These are phyloP conservation scores for Peromyscus californicus DNA, from an alignment of 2,113 vertebrate species.

Conservation along the genomic window DNA sequence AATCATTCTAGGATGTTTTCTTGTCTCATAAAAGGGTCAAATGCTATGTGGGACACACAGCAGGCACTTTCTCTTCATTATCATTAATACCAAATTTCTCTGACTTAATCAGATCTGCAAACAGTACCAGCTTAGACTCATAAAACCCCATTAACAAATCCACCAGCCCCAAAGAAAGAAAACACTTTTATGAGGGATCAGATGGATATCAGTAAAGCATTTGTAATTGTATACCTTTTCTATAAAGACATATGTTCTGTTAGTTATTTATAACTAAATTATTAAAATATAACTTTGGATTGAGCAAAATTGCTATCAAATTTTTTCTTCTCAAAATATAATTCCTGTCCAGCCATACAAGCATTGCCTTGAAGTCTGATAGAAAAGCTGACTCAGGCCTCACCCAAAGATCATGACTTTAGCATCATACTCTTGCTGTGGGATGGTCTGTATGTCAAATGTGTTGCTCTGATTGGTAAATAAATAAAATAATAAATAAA, in stretches of 20 bases:
- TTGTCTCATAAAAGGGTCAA: not conserved
- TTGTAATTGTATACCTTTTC: not conserved
- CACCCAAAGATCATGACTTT: too few species aligned
- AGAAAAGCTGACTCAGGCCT: not conserved
- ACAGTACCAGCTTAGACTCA: not conserved
- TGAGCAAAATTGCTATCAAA: not conserved
- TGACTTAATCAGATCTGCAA: not conserved
- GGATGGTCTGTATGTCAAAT: too few species aligned
- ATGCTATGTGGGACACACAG: not conserved
- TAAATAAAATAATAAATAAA: too few species aligned
- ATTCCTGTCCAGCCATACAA: not conserved
- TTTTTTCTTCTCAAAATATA: not conserved
- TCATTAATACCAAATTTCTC: not conserved
- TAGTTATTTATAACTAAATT: not conserved
- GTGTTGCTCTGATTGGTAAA: too few species aligned
- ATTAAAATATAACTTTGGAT: not conserved
- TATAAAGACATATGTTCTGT: not conserved
- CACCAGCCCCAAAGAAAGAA: not conserved
- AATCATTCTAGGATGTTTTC: not conserved
- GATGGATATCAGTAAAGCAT: not conserved
- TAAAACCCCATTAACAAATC: not conserved
- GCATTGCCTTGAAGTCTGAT: rapidly evolving
- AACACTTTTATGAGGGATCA: not conserved
- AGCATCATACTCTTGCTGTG: too few species aligned
- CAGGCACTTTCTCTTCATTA: not conserved